Percentiles rank a stretch among this genome's conserved stretches.
These are phyloP conservation scores for Eilema sororculum DNA, from an alignment of 2,888 invertebrate genomes.

Conservation along the genomic window DNA sequence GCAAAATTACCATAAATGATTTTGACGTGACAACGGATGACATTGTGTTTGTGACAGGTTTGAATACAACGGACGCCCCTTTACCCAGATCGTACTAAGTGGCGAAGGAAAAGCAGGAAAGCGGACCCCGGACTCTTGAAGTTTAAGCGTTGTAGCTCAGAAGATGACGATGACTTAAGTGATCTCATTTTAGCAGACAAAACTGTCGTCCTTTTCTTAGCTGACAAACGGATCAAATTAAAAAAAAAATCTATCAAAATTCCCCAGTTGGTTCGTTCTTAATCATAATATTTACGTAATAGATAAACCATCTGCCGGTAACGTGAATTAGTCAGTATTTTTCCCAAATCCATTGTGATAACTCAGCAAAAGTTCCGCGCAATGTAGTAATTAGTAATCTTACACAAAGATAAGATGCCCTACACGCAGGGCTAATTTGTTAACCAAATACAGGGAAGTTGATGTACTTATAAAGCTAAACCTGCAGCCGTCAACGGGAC, in stretches of 20 bases:
- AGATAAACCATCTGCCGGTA: slow-evolving; percentile 12
- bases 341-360: slow-evolving; percentile 18
- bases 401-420: slow-evolving; percentile 12
- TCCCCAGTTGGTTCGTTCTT: neutral
- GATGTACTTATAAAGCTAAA: slow-evolving; percentile 6
- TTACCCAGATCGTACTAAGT: too few relatives aligned
- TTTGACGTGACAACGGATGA: neutral
- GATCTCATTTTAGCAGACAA: too few relatives aligned
- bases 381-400: slow-evolving; percentile 5
- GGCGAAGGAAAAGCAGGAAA: too few relatives aligned
- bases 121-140: too few relatives aligned
- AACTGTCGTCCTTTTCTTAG: too few relatives aligned
- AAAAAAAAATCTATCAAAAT: neutral
- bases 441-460: slow-evolving; percentile 14
- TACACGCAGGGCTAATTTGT: slow-evolving; percentile 10
- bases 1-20: slow-evolving; percentile 4
- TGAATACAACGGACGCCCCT: too few relatives aligned
- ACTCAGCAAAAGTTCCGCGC: slow-evolving; percentile 12
- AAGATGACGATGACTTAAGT: too few relatives aligned
- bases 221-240: too few relatives aligned
- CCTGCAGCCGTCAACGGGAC: neutral
- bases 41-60: too few relatives aligned
- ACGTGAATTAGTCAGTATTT: slow-evolving; percentile 9
- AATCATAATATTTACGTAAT: slow-evolving; percentile 3
- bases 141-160: too few relatives aligned